Conservation (phyloP, 2,113 vertebrate species). For the Prionailurus viverrinus region DNA sequence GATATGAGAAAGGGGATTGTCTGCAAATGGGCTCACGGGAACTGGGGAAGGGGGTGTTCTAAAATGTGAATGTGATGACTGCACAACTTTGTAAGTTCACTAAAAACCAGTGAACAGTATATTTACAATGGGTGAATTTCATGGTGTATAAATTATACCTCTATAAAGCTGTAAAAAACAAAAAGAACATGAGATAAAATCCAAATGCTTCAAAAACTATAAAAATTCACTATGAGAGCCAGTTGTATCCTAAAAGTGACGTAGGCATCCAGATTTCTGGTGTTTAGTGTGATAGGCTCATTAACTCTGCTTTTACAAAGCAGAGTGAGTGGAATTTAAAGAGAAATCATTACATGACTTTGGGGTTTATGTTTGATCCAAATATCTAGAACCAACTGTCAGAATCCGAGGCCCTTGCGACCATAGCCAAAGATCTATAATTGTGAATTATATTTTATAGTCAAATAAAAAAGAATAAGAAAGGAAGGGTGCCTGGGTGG, state of each 20-base stretch:
- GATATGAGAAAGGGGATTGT: not conserved
- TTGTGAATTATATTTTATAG: not conserved
- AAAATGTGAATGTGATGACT: not conserved
- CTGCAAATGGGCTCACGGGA: not conserved
- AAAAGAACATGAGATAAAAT: conserved; percentile 3
- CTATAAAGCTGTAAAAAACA: not conserved
- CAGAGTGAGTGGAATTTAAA: not conserved
- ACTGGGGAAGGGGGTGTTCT: not conserved
- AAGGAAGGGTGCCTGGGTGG: not conserved
- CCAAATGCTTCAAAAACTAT: not conserved
- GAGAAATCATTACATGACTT: not conserved
- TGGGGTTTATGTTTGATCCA: not conserved
- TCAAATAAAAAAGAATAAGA: not conserved
- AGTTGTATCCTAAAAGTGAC: not conserved
- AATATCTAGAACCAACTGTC: not conserved
- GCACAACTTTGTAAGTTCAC: not conserved
- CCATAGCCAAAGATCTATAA: not conserved
- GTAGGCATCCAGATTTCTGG: not conserved
- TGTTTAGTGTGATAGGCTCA: not conserved
- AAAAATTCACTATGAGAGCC: not conserved
- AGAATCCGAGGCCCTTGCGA: not conserved
- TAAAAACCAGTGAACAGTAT: not conserved
- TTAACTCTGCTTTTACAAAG: not conserved
- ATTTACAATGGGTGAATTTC: not conserved
- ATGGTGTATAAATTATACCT: not conserved